Base-by-base conservation (phyloP, 2,797 vertebrate species). In the Muscicapa comitata region DNA sequence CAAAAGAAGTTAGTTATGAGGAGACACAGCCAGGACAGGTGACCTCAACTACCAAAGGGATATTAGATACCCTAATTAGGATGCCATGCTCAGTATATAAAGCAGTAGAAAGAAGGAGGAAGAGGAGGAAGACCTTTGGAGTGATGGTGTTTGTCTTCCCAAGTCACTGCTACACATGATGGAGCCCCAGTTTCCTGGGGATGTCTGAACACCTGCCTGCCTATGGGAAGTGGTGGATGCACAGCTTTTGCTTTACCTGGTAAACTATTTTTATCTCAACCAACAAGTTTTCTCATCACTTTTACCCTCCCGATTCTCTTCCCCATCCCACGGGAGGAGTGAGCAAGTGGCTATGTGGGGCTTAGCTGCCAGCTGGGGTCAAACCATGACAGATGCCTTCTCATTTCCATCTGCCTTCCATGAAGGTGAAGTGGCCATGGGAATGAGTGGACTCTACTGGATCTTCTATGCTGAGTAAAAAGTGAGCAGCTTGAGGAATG, bases 371-470 rank as follows among this genome's bases (percentile, higher is more conserved):
- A 33, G 20, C 20, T 86, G 48, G 29, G 55, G 17, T 59, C 26
- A 47, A 68, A 54, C 48, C 29, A 47, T 31, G 25, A 31, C 48
- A 86, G 55, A 68, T 40, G 55, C 28, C 20, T 77, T 53, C 51
- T 58, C 43, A 42, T 28, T 80, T 81, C 71, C 42, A 51, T 10
- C 35, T 62, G 48, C 70, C 43, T 82, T 42, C 50, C 57, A 67
- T 2, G 33, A 72, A 86, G 20, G 25, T 1, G 3, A 57, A 53
- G 40, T 1, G 26, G n/a, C 45, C 29, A 26, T 1, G 1, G 33
- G 67, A 88, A 86, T 6, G 10, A 51, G 21, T 8, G 61, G 53
- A 48, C 33, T 48, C 20, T n/a, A 40, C 21, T 15, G 45, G 9
- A 66, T 40, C 19, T 63, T 59, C 38, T n/a, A 1, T 6, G 38